Base-by-base conservation (phyloP, 2,888 invertebrate species). In the Polyommatus iphigenia region DNA sequence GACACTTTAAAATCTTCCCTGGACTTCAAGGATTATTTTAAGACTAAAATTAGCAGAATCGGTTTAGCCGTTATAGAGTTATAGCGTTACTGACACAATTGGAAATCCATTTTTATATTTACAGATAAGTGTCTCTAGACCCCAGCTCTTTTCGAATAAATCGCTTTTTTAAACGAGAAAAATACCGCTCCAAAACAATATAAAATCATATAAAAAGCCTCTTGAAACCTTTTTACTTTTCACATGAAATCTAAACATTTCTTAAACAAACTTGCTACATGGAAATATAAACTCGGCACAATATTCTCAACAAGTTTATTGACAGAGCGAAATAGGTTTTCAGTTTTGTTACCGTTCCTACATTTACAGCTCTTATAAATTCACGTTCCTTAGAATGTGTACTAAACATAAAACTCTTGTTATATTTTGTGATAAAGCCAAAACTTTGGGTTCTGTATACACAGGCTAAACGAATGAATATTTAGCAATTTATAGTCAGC, bases 281-380 rank as follows among this genome's bases (percentile, higher is more conserved):
- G 13, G 29, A 67, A 24, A 67, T 29, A 67, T 32, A 29, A 15
- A 15, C 50, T 24, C 8, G 8, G 18, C 15, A 29, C 75, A 24
- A 75, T 75, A 75, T 75, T 75, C 75, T 46, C 3, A 46, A 73
- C 24, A 32, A 29, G 50, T 75, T 54, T 75, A 75, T 75, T 75
- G 75, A 50, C 50, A 50, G 29, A 54, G 18, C 50, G 75, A 50
- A 75, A 75, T 75, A 54, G 75, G 75, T 75, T 75, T 29, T 75
- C 75, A 75, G 75, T 50, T 75, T 75, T 75, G 32, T 67, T 32
- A 67, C 15, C 67, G 29, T 32, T 67, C 67, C 67, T 67, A 32
- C 32, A 18, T 67, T 67, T 67, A 67, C 67, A 67, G 24, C 73
- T 18, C 29, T 29, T 15, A 67, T 59, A 67, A 67, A 32, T 67